Evolutionary conservation across 2,888 invertebrate species (phyloP).

Genomic region (Eilema depressum): DNA sequence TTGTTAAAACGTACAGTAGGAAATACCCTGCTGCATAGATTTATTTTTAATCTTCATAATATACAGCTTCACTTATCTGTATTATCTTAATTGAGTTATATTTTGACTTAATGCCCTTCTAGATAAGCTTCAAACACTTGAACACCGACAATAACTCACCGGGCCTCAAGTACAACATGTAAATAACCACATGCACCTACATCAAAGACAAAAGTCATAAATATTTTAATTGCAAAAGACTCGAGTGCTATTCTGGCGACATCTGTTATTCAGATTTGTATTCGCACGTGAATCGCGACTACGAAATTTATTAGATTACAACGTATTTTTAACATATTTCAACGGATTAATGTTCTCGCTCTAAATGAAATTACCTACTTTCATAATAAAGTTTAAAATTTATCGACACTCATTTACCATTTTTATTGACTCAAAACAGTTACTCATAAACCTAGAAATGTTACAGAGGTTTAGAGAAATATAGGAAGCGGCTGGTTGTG

Average conservation of each 20-base stretch:
- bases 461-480: slow-evolving; percentile 27
- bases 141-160: slow-evolving; percentile 68
- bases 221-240: slow-evolving; percentile 70
- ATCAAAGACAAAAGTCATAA: slow-evolving; percentile 65
- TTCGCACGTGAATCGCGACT: slow-evolving; percentile 36
- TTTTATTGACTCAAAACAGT: slow-evolving; percentile 17
- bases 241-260: slow-evolving; percentile 49
- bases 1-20: background rate
- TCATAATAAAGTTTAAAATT: slow-evolving; percentile 14
- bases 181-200: slow-evolving; percentile 53
- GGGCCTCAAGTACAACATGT: slow-evolving; percentile 69
- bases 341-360: background rate
- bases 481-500: slow-evolving; percentile 31
- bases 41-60: slow-evolving; percentile 18
- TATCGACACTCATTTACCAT: slow-evolving; percentile 19
- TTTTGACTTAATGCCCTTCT: slow-evolving; percentile 64
- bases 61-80: slow-evolving; percentile 37
- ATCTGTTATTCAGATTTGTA: slow-evolving; percentile 51
- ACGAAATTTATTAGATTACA: slow-evolving; percentile 43
- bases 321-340: slow-evolving; percentile 5
- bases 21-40: background rate
- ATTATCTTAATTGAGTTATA: slow-evolving; percentile 61
- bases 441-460: slow-evolving; percentile 22
- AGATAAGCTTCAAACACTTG: slow-evolving; percentile 71
- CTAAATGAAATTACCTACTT: slow-evolving; percentile 13